Percentiles rank a stretch among this genome's conserved stretches.
phyloP scores from a whole-genome alignment of 1,140 invertebrate genomes.

The Argopecten irradians region DNA sequence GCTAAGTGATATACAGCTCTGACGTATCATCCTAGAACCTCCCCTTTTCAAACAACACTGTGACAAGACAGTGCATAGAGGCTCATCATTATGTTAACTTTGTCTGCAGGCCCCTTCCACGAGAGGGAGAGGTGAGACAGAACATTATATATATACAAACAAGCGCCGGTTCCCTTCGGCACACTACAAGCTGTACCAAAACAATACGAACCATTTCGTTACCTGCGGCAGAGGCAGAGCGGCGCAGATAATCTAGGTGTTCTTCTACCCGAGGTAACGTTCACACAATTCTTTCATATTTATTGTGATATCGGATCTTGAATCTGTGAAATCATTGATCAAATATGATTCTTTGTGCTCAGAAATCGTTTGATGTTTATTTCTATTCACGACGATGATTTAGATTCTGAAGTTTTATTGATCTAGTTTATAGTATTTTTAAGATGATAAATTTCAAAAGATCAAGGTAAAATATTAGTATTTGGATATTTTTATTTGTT shows the following conservation, averaged over 20 bases:
- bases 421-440: neutral
- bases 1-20: neutral
- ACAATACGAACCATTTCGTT: neutral
- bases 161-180: neutral
- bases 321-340: neutral
- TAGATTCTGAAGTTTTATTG: neutral
- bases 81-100: slow-evolving; percentile 2
- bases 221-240: neutral
- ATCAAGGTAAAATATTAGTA: no score
- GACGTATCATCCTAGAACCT: neutral
- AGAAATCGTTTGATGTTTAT: neutral
- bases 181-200: neutral
- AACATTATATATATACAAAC: slow-evolving; percentile 19
- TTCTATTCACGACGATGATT: neutral
- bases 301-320: neutral
- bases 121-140: neutral
- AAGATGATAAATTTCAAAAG: neutral
- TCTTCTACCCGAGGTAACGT: slow-evolving; percentile 3
- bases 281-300: neutral
- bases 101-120: neutral
- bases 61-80: neutral
- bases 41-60: slow-evolving; percentile 8
- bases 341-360: neutral
- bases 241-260: neutral
- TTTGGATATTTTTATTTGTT: no score